Evolutionary conservation across 1,140 invertebrate species (phyloP).

Genomic region (Papilio glaucus): DNA sequence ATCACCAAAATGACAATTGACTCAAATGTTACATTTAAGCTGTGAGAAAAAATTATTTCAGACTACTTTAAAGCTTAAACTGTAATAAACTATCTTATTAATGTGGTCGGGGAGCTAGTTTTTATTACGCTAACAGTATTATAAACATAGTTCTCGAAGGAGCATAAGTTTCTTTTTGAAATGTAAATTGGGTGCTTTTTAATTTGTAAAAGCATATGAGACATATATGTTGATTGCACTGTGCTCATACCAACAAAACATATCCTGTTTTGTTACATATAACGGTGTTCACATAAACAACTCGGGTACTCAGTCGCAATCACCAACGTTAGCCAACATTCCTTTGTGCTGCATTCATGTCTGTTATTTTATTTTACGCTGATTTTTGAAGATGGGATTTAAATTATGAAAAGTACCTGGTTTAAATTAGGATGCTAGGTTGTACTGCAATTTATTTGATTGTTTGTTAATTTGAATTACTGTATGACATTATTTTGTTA

Average conservation of each 20-base stretch:
- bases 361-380: slow-evolving; percentile 57
- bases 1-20: neutral
- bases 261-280: too few relatives aligned
- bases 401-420: slow-evolving; percentile 82
- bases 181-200: slow-evolving; percentile 35
- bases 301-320: slow-evolving; percentile 39
- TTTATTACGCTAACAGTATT: slow-evolving; percentile 71
- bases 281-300: slow-evolving; percentile 17
- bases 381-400: slow-evolving; percentile 74
- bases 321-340: slow-evolving; percentile 78
- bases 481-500: slow-evolving; percentile 83
- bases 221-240: slow-evolving; percentile 1
- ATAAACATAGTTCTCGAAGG: slow-evolving; percentile 49
- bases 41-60: neutral
- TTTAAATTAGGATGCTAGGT: slow-evolving; percentile 82
- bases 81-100: neutral
- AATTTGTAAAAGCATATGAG: neutral
- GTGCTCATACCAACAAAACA: neutral
- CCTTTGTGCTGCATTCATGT: slow-evolving; percentile 80
- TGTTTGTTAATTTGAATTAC: slow-evolving; percentile 83
- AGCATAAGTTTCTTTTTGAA: slow-evolving; percentile 10
- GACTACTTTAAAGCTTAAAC: neutral
- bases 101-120: slow-evolving; percentile 18
- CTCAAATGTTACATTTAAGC: neutral
- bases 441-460: slow-evolving; percentile 81